Evolutionary conservation across 2,113 vertebrate species (phyloP).

Genomic region (Oxygymnocypris stewartii): DNA sequence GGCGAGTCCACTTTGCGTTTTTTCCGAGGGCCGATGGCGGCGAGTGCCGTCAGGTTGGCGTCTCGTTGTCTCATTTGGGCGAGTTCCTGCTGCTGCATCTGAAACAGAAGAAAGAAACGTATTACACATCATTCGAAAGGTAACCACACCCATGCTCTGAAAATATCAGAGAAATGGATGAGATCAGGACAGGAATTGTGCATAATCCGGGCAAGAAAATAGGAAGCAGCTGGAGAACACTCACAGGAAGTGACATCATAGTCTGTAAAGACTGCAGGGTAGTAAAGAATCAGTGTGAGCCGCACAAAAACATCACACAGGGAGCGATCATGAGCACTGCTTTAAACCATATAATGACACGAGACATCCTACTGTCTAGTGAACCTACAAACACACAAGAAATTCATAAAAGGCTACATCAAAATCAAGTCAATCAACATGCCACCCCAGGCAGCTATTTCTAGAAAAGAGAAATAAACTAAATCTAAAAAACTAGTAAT

Average conservation of each 20-base stretch:
- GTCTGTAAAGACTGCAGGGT: background rate
- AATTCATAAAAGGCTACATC: background rate
- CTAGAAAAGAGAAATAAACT: background rate
- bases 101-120: conserved; percentile 16
- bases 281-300: background rate
- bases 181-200: background rate
- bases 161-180: background rate
- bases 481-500: background rate
- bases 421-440: background rate
- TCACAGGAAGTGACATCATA: background rate
- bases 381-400: background rate
- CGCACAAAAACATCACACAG: background rate
- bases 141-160: background rate
- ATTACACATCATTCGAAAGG: background rate
- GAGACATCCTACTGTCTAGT: background rate
- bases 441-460: background rate
- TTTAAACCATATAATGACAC: background rate
- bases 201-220: too few species aligned
- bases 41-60: conserved; percentile 76
- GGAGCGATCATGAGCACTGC: background rate
- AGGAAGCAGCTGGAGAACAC: background rate
- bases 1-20: conserved; percentile 76
- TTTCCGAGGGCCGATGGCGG: conserved; percentile 79
- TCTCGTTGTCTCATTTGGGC: conserved; percentile 81
- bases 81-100: conserved; percentile 83